A percentile compares a stretch with the other conserved stretches of the same genome.
Evolutionary conservation across 92 coral and sea anemone species (phyloP).

Genomic region (Phymanthus crucifer): DNA sequence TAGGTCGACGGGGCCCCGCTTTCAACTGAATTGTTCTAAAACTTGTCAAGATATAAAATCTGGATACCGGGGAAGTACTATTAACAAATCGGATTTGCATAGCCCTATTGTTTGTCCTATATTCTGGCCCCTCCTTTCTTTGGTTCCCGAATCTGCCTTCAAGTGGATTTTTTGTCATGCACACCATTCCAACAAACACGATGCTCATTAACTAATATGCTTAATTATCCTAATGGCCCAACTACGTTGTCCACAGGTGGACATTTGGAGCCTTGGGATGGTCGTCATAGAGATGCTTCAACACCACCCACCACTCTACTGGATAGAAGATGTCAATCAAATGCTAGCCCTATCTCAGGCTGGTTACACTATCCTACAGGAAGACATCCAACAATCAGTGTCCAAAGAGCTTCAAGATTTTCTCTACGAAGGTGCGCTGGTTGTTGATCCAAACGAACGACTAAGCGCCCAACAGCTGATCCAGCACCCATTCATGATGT

Average conservation of each 20-base stretch:
- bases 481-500: not conserved
- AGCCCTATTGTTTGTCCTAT: too few relatives aligned
- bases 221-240: not conserved
- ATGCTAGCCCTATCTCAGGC: not conserved
- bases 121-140: too few relatives aligned
- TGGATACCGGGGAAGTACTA: too few relatives aligned
- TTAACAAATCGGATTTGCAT: too few relatives aligned
- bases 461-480: not conserved
- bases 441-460: not conserved
- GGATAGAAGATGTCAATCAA: conserved; percentile 3
- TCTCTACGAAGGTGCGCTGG: not conserved
- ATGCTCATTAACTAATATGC: not conserved
- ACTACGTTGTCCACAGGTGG: not conserved
- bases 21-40: too few relatives aligned
- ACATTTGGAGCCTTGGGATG: conserved; percentile 9
- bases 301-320: not conserved
- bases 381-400: not conserved
- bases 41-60: too few relatives aligned
- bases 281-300: conserved; percentile 7
- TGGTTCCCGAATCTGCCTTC: too few relatives aligned
- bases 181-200: too few relatives aligned
- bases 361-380: not conserved
- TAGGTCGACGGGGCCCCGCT: too few relatives aligned
- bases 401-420: not conserved
- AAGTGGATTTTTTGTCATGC: too few relatives aligned